phyloP scores from a whole-genome alignment of 2,888 invertebrate genomes.

The Cryptocephalus primarius region DNA sequence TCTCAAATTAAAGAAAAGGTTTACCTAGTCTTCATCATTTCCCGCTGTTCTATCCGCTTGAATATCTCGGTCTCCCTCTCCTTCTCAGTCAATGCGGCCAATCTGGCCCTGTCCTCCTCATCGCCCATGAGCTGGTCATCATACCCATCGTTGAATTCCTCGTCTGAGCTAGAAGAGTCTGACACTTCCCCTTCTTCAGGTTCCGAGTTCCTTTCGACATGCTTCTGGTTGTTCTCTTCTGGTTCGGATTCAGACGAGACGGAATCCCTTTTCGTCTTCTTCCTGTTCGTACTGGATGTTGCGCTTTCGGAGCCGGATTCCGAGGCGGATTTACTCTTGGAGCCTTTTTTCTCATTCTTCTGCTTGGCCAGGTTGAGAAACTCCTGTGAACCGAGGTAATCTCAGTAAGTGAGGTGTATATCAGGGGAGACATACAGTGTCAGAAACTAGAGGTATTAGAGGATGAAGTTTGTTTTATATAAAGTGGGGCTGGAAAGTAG shows the following conservation, averaged over 20 bases:
- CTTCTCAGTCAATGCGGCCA: conserved; percentile 91
- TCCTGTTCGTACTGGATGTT: conserved; percentile 17
- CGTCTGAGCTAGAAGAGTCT: conserved; percentile 53
- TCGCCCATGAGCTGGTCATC: conserved; percentile 97
- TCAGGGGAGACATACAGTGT: no score
- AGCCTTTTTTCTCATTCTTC: conserved; percentile 52
- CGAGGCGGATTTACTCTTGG: conserved; percentile 24
- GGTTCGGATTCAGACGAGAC: conserved; percentile 33
- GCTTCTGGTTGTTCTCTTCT: conserved; percentile 35
- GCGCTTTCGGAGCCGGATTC: conserved; percentile 35
- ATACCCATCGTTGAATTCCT: conserved; percentile 92
- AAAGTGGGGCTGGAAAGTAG: no score
- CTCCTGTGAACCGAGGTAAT: conserved; percentile 48
- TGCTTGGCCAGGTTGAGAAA: conserved; percentile 72
- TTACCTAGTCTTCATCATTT: conserved; percentile 78
- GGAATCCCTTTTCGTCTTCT: conserved; percentile 25
- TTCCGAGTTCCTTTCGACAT: conserved; percentile 47
- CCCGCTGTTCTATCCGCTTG: conserved; percentile 89
- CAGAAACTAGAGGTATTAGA: no score
- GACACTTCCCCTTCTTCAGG: conserved; percentile 87
- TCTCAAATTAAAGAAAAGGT: background rate
- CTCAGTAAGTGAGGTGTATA: background rate
- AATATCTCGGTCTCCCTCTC: conserved; percentile 96
- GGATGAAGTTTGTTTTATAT: no score
- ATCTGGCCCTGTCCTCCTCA: conserved; percentile 81